A percentile compares a stretch with the other conserved stretches of the same genome.
These are phyloP conservation scores for Drosophila kuntzei DNA, from an alignment of 2,888 invertebrate species.

Conservation along the genomic window DNA sequence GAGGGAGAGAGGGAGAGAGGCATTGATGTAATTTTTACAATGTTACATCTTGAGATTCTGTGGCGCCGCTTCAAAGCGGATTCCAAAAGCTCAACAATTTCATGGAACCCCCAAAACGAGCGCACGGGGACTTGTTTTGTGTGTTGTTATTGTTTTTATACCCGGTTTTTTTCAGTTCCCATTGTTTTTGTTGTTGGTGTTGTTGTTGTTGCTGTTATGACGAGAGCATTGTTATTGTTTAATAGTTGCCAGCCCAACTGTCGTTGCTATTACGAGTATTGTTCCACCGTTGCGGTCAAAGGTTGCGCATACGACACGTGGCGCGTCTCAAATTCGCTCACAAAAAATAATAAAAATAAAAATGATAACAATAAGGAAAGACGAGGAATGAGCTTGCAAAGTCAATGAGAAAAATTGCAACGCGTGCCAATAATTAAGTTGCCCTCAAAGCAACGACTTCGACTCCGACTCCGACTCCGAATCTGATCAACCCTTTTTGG, in stretches of 20 bases:
- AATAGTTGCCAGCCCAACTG: constrained; percentile 45
- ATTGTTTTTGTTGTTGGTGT: constrained; percentile 26
- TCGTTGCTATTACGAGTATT: constrained; percentile 35
- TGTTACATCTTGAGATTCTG: constrained; percentile 58
- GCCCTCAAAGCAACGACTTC: constrained; percentile 36
- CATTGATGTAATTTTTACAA: constrained; percentile 77
- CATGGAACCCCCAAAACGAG: constrained; percentile 46
- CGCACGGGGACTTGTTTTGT: constrained; percentile 63
- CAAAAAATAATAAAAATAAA: not conserved
- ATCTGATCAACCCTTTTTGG: constrained; percentile 53
- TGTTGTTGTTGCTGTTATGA: constrained; percentile 37
- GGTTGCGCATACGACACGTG: constrained; percentile 76
- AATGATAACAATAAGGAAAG: not conserved
- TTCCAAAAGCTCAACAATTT: constrained; percentile 42
- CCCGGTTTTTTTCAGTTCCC: constrained; percentile 20
- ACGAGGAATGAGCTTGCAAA: constrained; percentile 32
- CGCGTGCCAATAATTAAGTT: constrained; percentile 84
- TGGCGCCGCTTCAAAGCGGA: constrained; percentile 58
- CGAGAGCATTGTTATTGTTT: constrained; percentile 58
- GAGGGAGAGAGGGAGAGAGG: constrained; percentile 40
- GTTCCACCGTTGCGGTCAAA: constrained; percentile 62
- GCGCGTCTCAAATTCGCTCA: constrained; percentile 58
- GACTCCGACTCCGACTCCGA: not conserved
- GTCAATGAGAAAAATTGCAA: constrained; percentile 77
- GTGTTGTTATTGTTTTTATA: constrained; percentile 18